Evolutionary conservation across 2,113 vertebrate genomes (phyloP), one percentile per base, ranked within the genome.

Genomic region (Cheilinus undulatus): DNA sequence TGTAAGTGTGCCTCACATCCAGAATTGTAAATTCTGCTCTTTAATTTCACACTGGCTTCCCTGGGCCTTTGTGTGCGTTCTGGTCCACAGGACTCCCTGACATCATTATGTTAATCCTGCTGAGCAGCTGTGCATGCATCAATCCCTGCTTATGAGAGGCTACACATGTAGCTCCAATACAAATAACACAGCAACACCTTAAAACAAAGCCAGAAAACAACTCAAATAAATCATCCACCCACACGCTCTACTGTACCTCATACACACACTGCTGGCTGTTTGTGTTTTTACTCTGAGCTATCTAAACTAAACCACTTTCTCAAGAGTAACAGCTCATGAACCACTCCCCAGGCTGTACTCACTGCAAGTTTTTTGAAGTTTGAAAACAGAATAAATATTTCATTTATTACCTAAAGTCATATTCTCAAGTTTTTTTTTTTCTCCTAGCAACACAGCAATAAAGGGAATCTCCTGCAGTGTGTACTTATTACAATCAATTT

Each of bases 61-160:
- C 64, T 7, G 22, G 78, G 89, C 77, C 69, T 92, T 90, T 90
- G 82, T 91, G 80, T 73, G 64, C 19, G 82, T 91, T 91, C 85
- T 88, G 86, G 88, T 90, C 89, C 77, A 75, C 36, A 56, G 81
- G 85, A 84, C 82, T 78, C 84, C 58, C 74, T 73, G 75, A 81
- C 80, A 90, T 86, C 83, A 89, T 92, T 92, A 92, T 93, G 92
- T 83, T 89, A 93, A 93, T 93, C 87, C 77, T 23, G 65, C 73
- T 58, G 48, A 80, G 83, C 91, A 91, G 83, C 91, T 86, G 86
- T 66, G 74, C 69, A 75, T 66, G 59, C 85, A 80, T 86, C 73
- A 70, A 75, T 78, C 64, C n/a, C 64, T 64, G 72, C 62, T 84
- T 76, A 82, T 71, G 74, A 81, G 78, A 24, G 45, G 64, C 48